These are phyloP conservation scores for Drosophila seguyi DNA, from an alignment of 1,140 invertebrate species.

Conservation along the genomic window DNA sequence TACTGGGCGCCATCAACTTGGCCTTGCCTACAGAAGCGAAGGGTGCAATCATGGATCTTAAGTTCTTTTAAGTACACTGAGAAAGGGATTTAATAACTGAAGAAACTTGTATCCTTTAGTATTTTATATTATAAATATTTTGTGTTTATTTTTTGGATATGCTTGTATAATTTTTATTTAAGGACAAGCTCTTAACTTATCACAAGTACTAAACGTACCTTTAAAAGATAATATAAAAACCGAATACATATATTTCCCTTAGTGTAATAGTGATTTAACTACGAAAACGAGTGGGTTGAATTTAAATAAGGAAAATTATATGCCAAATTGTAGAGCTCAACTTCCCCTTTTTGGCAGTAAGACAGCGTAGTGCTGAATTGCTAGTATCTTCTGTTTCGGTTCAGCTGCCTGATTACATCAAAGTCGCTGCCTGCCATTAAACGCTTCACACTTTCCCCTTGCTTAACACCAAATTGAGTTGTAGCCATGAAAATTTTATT, in stretches of 20 bases:
- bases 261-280: constrained; percentile 4
- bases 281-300: constrained; percentile 24
- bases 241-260: too few relatives aligned
- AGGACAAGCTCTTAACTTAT: too few relatives aligned
- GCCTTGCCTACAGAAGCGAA: constrained; percentile 32
- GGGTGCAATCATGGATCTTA: constrained; percentile 18
- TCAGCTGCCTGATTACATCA: constrained; percentile 43
- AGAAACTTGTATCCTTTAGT: background rate
- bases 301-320: constrained; percentile 62
- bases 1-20: constrained; percentile 45
- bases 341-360: constrained; percentile 31
- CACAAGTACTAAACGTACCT: too few relatives aligned
- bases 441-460: constrained; percentile 45
- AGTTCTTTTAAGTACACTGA: constrained; percentile 5
- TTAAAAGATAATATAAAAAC: too few relatives aligned
- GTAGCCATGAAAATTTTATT: constrained; percentile 60
- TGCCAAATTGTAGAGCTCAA: constrained; percentile 31
- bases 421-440: constrained; percentile 42
- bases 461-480: constrained; percentile 63
- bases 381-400: constrained; percentile 2
- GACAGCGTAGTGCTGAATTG: background rate
- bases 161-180: too few relatives aligned
- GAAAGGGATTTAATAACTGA: background rate
- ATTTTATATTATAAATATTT: too few relatives aligned
- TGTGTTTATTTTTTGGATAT: background rate